Evolutionary conservation across 92 coral and sea anemone genomes (phyloP).

Genomic region (Palythoa heliodiscus): DNA sequence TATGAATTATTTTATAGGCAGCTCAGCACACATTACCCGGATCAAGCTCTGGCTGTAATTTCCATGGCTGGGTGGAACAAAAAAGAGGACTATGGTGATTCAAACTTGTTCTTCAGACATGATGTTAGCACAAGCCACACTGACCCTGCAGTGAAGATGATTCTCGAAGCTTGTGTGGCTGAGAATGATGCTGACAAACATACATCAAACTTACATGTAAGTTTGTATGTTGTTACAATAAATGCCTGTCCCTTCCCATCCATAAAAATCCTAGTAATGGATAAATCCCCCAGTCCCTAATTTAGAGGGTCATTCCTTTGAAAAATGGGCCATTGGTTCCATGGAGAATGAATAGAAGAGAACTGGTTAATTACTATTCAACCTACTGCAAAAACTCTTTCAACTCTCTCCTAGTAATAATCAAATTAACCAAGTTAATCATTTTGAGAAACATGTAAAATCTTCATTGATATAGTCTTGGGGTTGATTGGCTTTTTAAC

Average conservation of each 20-base stretch:
- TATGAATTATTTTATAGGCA: slow-evolving; percentile 60
- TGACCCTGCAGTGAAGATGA: slow-evolving; percentile 71
- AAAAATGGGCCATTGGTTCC: not conserved
- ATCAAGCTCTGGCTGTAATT: slow-evolving; percentile 87
- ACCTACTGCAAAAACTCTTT: too few species aligned
- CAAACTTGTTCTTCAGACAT: slow-evolving; percentile 90
- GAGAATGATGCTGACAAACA: slow-evolving; percentile 99
- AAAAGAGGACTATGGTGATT: slow-evolving; percentile 96
- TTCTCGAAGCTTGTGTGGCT: slow-evolving; percentile 85
- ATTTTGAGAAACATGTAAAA: not conserved
- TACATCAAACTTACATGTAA: slow-evolving; percentile 89
- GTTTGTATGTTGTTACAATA: not conserved
- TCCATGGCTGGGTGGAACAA: slow-evolving; percentile 99
- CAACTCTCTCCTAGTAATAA: too few species aligned
- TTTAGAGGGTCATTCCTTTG: too few species aligned
- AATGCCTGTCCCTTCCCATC: too few species aligned
- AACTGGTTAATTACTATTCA: too few species aligned
- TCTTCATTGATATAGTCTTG: not conserved
- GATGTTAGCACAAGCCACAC: slow-evolving; percentile 95
- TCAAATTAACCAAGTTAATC: not conserved
- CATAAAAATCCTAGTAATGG: too few species aligned
- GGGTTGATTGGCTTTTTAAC: not conserved
- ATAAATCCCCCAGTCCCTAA: too few species aligned
- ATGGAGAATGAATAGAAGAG: not conserved
- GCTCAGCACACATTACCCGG: slow-evolving; percentile 90